Evolutionary conservation across 2,888 invertebrate species (phyloP).

Genomic region (Acronicta leporina): DNA sequence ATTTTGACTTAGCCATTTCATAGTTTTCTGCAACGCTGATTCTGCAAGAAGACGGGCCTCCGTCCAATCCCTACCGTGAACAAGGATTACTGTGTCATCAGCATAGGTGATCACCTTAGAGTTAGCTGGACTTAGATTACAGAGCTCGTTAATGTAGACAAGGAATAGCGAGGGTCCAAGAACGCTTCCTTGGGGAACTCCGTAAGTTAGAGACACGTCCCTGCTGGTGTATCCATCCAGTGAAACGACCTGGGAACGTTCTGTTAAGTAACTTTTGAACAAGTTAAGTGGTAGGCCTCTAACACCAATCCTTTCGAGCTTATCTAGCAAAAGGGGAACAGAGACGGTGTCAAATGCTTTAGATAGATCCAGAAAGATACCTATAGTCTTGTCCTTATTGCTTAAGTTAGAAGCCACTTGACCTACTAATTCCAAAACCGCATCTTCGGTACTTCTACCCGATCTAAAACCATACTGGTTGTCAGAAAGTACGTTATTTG

Average conservation of each 20-base stretch:
- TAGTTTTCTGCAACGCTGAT: not conserved
- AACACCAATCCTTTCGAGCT: conserved; percentile 17
- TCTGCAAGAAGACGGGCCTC: not conserved
- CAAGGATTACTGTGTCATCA: conserved; percentile 2
- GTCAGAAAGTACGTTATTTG: too few species aligned
- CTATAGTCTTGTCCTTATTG: not conserved
- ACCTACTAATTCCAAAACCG: too few species aligned
- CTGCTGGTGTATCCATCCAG: not conserved
- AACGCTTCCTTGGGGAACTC: conserved; percentile 3
- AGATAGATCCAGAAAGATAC: not conserved
- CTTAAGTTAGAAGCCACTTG: too few species aligned
- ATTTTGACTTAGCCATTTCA: not conserved
- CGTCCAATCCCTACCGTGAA: not conserved
- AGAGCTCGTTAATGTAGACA: conserved; percentile 2
- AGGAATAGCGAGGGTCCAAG: conserved; percentile 2
- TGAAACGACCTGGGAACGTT: not conserved
- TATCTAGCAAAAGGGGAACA: conserved; percentile 15
- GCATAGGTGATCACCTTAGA: not conserved
- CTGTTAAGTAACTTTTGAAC: not conserved
- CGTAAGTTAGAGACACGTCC: not conserved
- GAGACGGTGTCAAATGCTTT: conserved; percentile 26
- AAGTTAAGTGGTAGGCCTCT: not conserved
- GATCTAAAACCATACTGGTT: too few species aligned
- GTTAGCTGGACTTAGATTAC: not conserved
- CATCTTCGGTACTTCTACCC: too few species aligned